Evolutionary conservation across 2,113 vertebrate species (phyloP).

Genomic region (Girardinichthys multiradiatus): DNA sequence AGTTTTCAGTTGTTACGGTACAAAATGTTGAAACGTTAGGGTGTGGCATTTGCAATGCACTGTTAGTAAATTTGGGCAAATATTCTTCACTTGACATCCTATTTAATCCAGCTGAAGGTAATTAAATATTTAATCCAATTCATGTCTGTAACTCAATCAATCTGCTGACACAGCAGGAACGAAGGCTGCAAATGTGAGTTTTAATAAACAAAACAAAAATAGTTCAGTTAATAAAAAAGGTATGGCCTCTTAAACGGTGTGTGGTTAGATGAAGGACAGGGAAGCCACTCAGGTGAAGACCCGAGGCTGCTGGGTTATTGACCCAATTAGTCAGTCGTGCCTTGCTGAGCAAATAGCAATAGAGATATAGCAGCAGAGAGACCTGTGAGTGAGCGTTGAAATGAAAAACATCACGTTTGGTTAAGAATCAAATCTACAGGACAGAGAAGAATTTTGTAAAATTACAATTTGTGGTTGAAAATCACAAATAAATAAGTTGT

Average conservation of each 20-base stretch:
- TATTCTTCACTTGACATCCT: neutral
- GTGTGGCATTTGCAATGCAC: neutral
- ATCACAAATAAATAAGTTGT: neutral
- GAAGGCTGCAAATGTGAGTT: neutral
- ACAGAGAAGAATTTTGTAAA: neutral
- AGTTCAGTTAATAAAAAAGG: neutral
- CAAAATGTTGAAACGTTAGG: neutral
- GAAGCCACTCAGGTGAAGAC: conserved; percentile 25
- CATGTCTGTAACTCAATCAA: neutral
- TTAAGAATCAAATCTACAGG: conserved; percentile 20
- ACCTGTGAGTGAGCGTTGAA: neutral
- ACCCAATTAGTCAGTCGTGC: conserved; percentile 53
- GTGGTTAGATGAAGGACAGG: conserved; percentile 4
- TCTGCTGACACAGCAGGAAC: neutral
- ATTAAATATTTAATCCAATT: neutral
- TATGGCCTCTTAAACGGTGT: neutral
- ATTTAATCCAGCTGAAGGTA: neutral
- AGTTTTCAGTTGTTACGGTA: neutral
- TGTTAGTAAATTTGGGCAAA: no score
- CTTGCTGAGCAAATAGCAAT: conserved; percentile 44
- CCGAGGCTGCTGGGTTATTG: conserved; percentile 36
- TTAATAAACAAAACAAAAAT: neutral
- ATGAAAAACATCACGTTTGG: neutral
- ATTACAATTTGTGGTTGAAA: neutral
- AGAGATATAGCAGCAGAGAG: conserved; percentile 45